Percentiles rank a stretch among this genome's conserved stretches.
phyloP scores from a whole-genome alignment of 2,113 vertebrate species.

The Muntiacus reevesi region DNA sequence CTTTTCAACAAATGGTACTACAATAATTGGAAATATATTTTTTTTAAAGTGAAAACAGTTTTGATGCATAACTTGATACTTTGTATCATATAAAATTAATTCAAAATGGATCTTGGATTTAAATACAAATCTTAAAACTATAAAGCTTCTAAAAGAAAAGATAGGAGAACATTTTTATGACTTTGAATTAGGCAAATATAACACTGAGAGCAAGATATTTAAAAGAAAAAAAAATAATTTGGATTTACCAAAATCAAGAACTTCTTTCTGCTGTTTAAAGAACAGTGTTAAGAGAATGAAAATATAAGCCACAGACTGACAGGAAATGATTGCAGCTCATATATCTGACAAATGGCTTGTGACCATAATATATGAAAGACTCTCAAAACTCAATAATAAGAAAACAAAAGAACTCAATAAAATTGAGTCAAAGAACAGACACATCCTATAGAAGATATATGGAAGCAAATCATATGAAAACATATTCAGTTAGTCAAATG shows the following conservation, averaged over 20 bases:
- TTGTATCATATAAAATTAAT: not conserved
- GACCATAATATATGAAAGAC: not conserved
- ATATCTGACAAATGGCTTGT: not conserved
- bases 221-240: not conserved
- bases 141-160: not conserved
- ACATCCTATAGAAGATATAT: not conserved
- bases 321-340: not conserved
- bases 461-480: not conserved
- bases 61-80: not conserved
- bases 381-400: not conserved
- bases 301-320: not conserved
- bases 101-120: not conserved
- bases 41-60: not conserved
- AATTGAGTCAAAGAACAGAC: not conserved
- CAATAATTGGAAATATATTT: not conserved
- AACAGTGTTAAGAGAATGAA: not conserved
- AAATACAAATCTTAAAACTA: not conserved
- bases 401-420: not conserved
- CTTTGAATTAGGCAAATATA: not conserved
- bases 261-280: not conserved
- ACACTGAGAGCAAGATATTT: not conserved
- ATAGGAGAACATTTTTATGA: not conserved
- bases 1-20: not conserved
- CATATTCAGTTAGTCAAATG: not conserved
- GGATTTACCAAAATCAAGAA: not conserved